phyloP scores from a whole-genome alignment of 2,113 vertebrate species.

The Chascanopsetta lugubris region DNA sequence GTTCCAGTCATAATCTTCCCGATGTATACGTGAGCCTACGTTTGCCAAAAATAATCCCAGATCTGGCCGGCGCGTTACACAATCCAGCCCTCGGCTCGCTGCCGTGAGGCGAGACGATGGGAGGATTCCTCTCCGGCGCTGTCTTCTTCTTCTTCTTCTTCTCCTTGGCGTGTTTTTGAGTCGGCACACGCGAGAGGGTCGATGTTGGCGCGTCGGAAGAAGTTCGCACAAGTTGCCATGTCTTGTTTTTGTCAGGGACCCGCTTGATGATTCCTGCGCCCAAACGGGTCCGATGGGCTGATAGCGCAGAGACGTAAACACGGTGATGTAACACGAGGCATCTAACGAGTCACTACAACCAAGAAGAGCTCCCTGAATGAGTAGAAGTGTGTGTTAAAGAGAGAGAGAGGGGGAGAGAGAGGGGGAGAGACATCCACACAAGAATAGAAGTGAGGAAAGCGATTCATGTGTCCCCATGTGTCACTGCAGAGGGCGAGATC shows the following conservation, averaged over 20 bases:
- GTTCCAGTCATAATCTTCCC: constrained; percentile 48
- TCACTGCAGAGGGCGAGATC: constrained; percentile 5
- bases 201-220: neutral
- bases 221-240: neutral
- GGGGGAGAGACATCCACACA: neutral
- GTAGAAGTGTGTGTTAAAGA: neutral
- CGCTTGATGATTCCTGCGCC: neutral
- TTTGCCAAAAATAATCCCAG: constrained; percentile 45
- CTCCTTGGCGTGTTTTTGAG: constrained; percentile 5
- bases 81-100: constrained; percentile 20
- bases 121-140: neutral
- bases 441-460: neutral
- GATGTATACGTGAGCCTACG: constrained; percentile 55
- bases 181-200: neutral
- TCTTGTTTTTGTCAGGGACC: neutral
- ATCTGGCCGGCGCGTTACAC: constrained; percentile 31
- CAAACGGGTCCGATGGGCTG: neutral
- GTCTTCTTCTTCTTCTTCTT: neutral
- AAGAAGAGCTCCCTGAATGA: constrained; percentile 5
- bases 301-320: neutral
- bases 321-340: neutral
- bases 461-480: neutral
- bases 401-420: neutral
- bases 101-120: neutral
- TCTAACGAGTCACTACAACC: neutral